Evolutionary conservation across 2,113 vertebrate species (phyloP).

Genomic region (Petrocephalus microphthalmus): DNA sequence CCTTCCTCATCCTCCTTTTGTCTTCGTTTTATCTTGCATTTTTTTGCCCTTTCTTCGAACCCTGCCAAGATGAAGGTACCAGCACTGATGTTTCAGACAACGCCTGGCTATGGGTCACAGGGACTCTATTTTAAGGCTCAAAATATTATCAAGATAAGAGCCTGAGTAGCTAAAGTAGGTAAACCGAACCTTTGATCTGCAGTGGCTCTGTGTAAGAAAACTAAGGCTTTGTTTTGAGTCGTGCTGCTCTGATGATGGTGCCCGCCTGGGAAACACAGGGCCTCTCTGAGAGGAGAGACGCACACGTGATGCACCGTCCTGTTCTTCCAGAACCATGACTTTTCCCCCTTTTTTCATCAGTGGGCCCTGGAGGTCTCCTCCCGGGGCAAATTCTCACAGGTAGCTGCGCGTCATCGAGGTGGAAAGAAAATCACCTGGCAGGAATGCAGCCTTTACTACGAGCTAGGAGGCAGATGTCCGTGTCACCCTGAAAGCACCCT

Average conservation of each 20-base stretch:
- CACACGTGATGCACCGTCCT: not conserved
- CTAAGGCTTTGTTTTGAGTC: not conserved
- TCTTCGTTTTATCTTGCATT: slow-evolving; percentile 6
- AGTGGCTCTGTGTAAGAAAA: not conserved
- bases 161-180: not conserved
- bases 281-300: not conserved
- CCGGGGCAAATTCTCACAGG: not conserved
- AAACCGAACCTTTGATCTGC: not conserved
- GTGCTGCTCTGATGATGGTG: not conserved
- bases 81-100: slow-evolving; percentile 40
- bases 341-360: not conserved
- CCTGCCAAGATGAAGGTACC: slow-evolving; percentile 38
- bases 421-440: slow-evolving; percentile 27
- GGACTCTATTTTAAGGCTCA: slow-evolving; percentile 30
- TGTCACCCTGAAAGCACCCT: no score
- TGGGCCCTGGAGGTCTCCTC: not conserved
- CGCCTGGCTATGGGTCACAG: slow-evolving; percentile 28
- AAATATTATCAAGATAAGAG: not conserved
- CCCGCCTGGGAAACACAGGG: not conserved
- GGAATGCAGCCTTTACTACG: not conserved
- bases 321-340: not conserved
- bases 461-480: not conserved
- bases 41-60: slow-evolving; percentile 22
- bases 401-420: slow-evolving; percentile 1
- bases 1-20: slow-evolving; percentile 32